Percentiles rank a stretch among this genome's conserved stretches.
Evolutionary conservation across 2,888 invertebrate genomes (phyloP).

Genomic region (Nephrotoma guestfalica): DNA sequence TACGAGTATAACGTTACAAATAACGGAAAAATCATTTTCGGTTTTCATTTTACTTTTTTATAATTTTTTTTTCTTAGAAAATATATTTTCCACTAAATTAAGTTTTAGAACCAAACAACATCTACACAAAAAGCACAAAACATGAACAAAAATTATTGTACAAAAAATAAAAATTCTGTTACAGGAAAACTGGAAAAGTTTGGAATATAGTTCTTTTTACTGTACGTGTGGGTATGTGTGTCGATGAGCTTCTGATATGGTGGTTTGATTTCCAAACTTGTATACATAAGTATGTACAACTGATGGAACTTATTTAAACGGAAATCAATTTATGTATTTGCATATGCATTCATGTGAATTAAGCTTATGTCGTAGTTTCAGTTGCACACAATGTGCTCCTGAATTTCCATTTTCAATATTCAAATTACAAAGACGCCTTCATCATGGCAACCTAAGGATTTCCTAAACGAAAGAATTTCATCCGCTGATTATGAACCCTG

Average conservation of each 20-base stretch:
- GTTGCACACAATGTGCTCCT: no score
- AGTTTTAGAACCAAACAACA: not conserved
- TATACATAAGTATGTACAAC: not conserved
- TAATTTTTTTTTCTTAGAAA: not conserved
- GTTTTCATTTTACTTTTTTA: no score
- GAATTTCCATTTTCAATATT: no score
- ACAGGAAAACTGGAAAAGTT: not conserved
- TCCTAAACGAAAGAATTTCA: no score
- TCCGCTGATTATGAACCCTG: no score
- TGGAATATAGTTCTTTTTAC: not conserved
- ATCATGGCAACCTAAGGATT: no score
- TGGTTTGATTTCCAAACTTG: not conserved
- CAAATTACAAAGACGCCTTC: no score
- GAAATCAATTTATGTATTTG: not conserved
- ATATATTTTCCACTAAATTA: not conserved
- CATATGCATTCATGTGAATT: not conserved
- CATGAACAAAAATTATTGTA: not conserved
- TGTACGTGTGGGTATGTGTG: not conserved
- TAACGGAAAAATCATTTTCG: not conserved
- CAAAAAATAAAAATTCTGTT: not conserved
- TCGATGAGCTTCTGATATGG: not conserved
- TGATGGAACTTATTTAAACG: not conserved
- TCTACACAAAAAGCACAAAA: not conserved
- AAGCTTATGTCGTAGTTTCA: no score
- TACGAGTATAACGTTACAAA: not conserved